Evolutionary conservation across 2,888 invertebrate species (phyloP).

Genomic region (Ferdinandea cuprea): DNA sequence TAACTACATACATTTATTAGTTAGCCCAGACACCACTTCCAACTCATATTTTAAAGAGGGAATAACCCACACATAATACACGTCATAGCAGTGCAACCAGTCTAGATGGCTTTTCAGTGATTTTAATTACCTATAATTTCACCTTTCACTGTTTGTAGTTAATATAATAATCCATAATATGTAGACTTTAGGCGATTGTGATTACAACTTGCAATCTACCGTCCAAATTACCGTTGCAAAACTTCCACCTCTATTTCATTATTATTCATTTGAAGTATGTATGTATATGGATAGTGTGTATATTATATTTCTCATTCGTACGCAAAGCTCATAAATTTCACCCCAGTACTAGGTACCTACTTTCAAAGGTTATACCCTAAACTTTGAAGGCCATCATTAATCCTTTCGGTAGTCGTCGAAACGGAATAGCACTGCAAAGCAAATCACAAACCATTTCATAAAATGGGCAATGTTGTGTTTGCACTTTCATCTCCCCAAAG

Average conservation of each 20-base stretch:
- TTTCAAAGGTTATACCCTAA: conserved; percentile 42
- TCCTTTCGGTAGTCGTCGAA: neutral
- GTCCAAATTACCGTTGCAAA: conserved; percentile 5
- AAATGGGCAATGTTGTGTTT: conserved; percentile 43
- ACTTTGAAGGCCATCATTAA: conserved; percentile 46
- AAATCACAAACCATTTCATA: conserved; percentile 27
- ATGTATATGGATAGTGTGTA: too few relatives aligned
- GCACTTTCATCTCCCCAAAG: conserved; percentile 61
- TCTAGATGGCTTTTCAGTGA: too few relatives aligned
- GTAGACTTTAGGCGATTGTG: neutral
- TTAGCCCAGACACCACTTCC: too few relatives aligned
- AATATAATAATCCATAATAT: neutral
- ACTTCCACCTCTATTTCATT: conserved; percentile 6
- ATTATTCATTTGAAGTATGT: conserved; percentile 16
- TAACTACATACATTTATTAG: too few relatives aligned
- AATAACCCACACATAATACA: too few relatives aligned
- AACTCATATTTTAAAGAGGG: too few relatives aligned
- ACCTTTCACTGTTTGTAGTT: too few relatives aligned
- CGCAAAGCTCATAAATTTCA: conserved; percentile 17
- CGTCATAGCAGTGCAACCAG: too few relatives aligned
- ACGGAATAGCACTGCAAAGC: neutral
- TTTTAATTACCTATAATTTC: too few relatives aligned
- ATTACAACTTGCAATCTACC: neutral
- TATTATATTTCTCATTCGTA: neutral
- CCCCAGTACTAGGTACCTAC: conserved; percentile 3